A percentile compares a stretch with the other conserved stretches of the same genome.
phyloP scores from a whole-genome alignment of 2,113 vertebrate species.

The Uria aalge region DNA sequence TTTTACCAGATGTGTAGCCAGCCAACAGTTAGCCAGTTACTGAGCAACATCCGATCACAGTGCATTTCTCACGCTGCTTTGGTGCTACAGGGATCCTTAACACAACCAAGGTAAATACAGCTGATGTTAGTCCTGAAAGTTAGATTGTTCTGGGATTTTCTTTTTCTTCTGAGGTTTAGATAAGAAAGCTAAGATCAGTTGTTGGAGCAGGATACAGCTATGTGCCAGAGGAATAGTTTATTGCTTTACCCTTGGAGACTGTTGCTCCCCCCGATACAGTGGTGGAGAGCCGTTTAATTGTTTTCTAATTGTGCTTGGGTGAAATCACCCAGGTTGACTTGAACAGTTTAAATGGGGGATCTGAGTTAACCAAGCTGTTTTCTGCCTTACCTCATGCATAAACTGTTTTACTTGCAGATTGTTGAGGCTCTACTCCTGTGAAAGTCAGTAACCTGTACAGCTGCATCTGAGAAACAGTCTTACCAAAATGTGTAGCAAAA shows the following conservation, averaged over 20 bases:
- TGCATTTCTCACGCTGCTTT: conserved; percentile 96
- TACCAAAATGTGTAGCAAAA: not conserved
- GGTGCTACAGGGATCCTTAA: conserved; percentile 92
- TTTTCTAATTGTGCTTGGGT: not conserved
- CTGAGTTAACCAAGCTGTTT: not conserved
- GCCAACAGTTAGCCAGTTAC: conserved; percentile 94
- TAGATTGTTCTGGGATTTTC: not conserved
- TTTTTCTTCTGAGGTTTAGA: not conserved
- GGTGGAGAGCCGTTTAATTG: not conserved
- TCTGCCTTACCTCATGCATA: not conserved
- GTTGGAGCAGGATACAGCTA: not conserved
- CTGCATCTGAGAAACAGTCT: not conserved
- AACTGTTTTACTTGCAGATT: not conserved
- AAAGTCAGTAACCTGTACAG: not conserved
- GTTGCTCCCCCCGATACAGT: not conserved
- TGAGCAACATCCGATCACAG: conserved; percentile 98
- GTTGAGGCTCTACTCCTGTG: not conserved
- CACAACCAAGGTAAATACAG: conserved; percentile 87
- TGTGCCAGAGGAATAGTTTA: not conserved
- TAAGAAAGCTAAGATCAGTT: not conserved
- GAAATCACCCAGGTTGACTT: not conserved
- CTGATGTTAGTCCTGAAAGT: not conserved
- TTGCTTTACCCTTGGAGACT: not conserved
- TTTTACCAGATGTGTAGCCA: conserved; percentile 92
- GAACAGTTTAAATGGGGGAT: not conserved